Evolutionary conservation across 2,113 vertebrate genomes (phyloP).

Genomic region (Pipa parva): DNA sequence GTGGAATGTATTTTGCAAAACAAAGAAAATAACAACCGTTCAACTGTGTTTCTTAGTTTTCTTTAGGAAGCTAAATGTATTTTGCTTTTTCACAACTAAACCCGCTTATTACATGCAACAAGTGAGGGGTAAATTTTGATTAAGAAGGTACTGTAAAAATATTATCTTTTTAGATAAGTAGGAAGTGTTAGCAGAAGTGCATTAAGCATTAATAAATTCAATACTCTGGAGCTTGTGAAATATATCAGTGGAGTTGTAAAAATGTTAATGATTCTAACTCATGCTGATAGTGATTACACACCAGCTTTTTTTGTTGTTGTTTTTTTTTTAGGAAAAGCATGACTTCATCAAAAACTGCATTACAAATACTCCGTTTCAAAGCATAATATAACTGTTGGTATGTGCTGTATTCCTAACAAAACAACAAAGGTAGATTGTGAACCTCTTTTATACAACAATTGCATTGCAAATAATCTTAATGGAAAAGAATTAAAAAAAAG

Average conservation of each 20-base stretch:
- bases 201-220: too few relatives aligned
- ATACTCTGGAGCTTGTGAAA: constrained; percentile 18
- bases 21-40: not conserved
- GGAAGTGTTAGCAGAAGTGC: not conserved
- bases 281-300: constrained; percentile 7
- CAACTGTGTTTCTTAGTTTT: not conserved
- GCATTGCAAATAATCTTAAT: too few relatives aligned
- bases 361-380: too few relatives aligned
- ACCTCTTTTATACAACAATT: too few relatives aligned
- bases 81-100: not conserved
- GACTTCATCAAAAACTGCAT: not conserved
- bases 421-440: too few relatives aligned
- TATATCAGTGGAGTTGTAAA: constrained; percentile 15
- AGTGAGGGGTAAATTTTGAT: not conserved
- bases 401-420: too few relatives aligned
- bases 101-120: not conserved
- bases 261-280: constrained; percentile 25
- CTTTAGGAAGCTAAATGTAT: not conserved
- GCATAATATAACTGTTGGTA: too few relatives aligned
- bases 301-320: not conserved
- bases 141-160: too few relatives aligned
- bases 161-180: too few relatives aligned
- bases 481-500: too few relatives aligned
- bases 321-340: not conserved
- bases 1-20: constrained; percentile 27